These are phyloP conservation scores for Ostrea denselamellosa DNA, from an alignment of 1,140 invertebrate species.

Conservation along the genomic window DNA sequence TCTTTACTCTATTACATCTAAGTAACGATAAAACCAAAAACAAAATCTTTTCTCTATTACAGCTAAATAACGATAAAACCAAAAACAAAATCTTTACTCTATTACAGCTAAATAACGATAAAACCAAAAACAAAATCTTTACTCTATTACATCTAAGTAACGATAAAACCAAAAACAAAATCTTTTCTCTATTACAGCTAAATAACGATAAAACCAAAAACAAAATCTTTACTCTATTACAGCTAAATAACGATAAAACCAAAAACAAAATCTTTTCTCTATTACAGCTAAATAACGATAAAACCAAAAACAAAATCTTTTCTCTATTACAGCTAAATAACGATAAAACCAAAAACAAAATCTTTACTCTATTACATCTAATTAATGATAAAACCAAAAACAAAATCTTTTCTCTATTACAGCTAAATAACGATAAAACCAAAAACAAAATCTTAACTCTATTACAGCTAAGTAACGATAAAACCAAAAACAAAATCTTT, in stretches of 20 bases:
- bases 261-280: neutral
- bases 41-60: neutral
- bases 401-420: neutral
- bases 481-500: conserved; percentile 2
- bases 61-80: too few species aligned
- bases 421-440: too few species aligned
- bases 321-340: too few species aligned
- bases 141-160: neutral
- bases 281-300: too few species aligned
- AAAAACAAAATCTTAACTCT: neutral
- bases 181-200: neutral
- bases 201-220: too few species aligned
- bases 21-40: too few species aligned
- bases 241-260: too few species aligned
- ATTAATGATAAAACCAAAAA: too few species aligned
- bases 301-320: conserved; percentile 2
- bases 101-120: too few species aligned
- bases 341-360: conserved; percentile 20
- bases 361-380: neutral
- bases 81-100: neutral
- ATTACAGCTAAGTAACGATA: too few species aligned
- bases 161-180: conserved; percentile 20
- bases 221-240: neutral
- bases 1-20: neutral
- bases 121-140: conserved; percentile 2